Evolutionary conservation across 2,797 vertebrate genomes (phyloP).

Genomic region (Squalus acanthias): DNA sequence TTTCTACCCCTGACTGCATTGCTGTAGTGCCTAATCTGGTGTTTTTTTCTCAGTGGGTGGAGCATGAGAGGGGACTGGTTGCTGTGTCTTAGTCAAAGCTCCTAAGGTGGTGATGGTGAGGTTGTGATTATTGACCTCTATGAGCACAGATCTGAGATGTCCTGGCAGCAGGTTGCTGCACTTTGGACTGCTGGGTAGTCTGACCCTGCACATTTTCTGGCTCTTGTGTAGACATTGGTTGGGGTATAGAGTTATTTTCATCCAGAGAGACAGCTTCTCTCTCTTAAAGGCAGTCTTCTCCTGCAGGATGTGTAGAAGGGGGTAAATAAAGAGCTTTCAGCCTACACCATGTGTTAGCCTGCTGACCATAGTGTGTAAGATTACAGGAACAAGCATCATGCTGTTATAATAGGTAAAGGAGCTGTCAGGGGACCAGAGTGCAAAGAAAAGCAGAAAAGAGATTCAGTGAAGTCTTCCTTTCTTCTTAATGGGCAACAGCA

Average conservation of each 20-base stretch:
- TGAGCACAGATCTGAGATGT: not conserved
- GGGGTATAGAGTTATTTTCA: not conserved
- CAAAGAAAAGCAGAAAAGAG: not conserved
- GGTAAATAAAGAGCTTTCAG: not conserved
- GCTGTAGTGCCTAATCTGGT: no score
- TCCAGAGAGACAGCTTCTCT: not conserved
- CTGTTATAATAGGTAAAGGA: not conserved
- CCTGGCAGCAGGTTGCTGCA: not conserved
- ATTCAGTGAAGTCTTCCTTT: not conserved
- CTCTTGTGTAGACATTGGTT: not conserved
- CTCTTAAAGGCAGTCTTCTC: not conserved
- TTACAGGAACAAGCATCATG: not conserved
- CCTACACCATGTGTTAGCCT: not conserved
- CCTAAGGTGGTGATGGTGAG: not conserved
- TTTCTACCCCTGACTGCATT: not conserved
- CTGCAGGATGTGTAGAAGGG: not conserved
- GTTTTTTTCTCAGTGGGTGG: not conserved
- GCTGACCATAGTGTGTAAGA: not conserved
- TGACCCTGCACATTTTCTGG: not conserved
- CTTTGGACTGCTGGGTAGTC: not conserved
- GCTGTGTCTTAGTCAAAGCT: not conserved
- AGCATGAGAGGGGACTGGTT: not conserved
- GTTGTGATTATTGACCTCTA: not conserved
- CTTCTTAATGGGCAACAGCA: not conserved
- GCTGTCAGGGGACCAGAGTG: not conserved